Base-by-base conservation (phyloP, 1,140 invertebrate genomes). In the Campoletis sonorensis region DNA sequence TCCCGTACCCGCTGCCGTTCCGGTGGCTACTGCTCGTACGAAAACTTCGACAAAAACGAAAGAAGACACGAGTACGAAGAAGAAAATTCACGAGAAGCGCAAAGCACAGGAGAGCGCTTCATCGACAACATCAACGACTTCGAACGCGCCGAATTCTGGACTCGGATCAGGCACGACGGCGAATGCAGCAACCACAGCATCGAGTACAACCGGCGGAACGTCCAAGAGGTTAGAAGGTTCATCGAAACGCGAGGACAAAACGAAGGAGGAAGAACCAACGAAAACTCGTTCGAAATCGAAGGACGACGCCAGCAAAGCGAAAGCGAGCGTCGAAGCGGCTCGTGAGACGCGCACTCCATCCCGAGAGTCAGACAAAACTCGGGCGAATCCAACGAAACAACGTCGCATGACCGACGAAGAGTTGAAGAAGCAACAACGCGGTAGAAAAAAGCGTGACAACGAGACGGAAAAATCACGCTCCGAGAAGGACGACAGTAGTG, bases 391-490 rank as follows among this genome's bases (percentile, higher is more conserved):
- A 13, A 85, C 90, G 0, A 91, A 90, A 79, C 92, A 92, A 76
- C 90, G 90, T 76, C 88, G 91, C 1, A 89, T 92, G 73, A 90
- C 89, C 0, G 93, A 92, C n/a, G 93, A 92, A 21, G 91, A 92
- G 40, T 64, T 92, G 64, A 90, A 90, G 37, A 92, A 92, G 81
- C 90, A 83, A n/a, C 82, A 89, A 78, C 89, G 92, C 1, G 93
- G 93, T 0, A 91, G 93, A 11, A 93, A 93, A 68, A 88, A 90
- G 0, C 93, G 93, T 27, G 93, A 94, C 27, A 88, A 89, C 23
- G 93, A 94, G 4, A 79, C 72, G 13, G 88, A 88, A 81, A 93
- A 87, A 54, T 79, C 84, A 10, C 84, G 85, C 4, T 10, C 85
- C 0, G 92, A 92, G 0, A 88, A 89, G 79, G 86, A 86, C 70